phyloP scores from a whole-genome alignment of 2,888 invertebrate genomes.

The Pristionchus arcanus region DNA sequence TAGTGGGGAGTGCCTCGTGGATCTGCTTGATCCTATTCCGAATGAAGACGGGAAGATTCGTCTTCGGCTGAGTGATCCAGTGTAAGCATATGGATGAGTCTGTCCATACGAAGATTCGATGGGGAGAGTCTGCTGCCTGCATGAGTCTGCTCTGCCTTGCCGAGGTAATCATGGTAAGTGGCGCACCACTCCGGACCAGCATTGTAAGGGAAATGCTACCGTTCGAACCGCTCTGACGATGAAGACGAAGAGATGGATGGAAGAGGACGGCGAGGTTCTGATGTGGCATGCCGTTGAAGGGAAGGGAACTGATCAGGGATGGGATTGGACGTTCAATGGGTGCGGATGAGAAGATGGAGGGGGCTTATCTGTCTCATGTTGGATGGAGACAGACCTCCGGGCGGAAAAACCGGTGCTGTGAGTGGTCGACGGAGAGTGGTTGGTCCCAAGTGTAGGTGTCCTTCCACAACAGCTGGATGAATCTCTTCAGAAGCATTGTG shows the following conservation, averaged over 20 bases:
- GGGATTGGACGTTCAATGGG: too few species aligned
- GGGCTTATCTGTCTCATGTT: too few species aligned
- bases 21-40: slow-evolving; percentile 38
- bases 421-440: not conserved
- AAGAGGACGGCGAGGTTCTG: too few species aligned
- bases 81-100: too few species aligned
- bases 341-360: too few species aligned
- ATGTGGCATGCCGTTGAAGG: slow-evolving; percentile 24
- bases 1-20: not conserved
- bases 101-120: slow-evolving; percentile 6
- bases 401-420: not conserved
- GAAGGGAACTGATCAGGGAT: slow-evolving; percentile 29
- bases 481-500: slow-evolving; percentile 23
- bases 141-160: slow-evolving; percentile 60
- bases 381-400: too few species aligned
- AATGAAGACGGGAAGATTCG: slow-evolving; percentile 41
- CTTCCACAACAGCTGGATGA: slow-evolving; percentile 45
- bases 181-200: slow-evolving; percentile 60
- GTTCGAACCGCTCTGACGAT: slow-evolving; percentile 13
- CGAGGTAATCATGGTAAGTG: not conserved
- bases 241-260: not conserved
- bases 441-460: slow-evolving; percentile 7
- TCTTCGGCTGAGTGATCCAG: slow-evolving; percentile 44
- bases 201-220: slow-evolving; percentile 47
- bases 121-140: not conserved